Conservation (phyloP, 2,113 vertebrate species). For the Pluvialis apricaria region DNA sequence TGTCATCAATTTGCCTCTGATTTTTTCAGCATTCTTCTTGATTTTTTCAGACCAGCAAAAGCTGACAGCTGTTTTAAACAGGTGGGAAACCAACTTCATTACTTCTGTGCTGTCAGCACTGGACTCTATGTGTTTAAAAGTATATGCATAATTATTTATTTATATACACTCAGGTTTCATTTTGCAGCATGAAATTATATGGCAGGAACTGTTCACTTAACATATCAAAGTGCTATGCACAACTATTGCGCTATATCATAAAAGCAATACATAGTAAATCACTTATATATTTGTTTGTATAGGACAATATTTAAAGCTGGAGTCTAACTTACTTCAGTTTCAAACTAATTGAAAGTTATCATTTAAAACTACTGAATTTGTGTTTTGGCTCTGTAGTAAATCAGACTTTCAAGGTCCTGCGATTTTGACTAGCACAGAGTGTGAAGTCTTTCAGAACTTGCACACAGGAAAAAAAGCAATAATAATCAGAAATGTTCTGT, state of each 20-base stretch:
- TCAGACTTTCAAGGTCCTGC: not conserved
- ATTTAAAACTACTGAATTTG: not conserved
- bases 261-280: constrained; percentile 4
- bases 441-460: not conserved
- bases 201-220: not conserved
- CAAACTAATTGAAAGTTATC: constrained; percentile 1
- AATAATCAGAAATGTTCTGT: not conserved
- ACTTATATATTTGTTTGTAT: not conserved
- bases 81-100: not conserved
- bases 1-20: not conserved
- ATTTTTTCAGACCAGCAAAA: not conserved
- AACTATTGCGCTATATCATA: not conserved
- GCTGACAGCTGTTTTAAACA: not conserved
- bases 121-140: not conserved
- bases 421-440: not conserved
- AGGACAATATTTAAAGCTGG: not conserved
- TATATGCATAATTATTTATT: not conserved
- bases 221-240: not conserved
- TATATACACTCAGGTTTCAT: not conserved
- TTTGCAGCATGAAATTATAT: not conserved
- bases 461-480: not conserved
- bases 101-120: not conserved
- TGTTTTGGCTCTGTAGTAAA: not conserved
- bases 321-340: not conserved
- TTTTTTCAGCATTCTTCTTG: not conserved